Base-by-base conservation (phyloP, 2,797 vertebrate species). In the Gymnodraco acuticeps region DNA sequence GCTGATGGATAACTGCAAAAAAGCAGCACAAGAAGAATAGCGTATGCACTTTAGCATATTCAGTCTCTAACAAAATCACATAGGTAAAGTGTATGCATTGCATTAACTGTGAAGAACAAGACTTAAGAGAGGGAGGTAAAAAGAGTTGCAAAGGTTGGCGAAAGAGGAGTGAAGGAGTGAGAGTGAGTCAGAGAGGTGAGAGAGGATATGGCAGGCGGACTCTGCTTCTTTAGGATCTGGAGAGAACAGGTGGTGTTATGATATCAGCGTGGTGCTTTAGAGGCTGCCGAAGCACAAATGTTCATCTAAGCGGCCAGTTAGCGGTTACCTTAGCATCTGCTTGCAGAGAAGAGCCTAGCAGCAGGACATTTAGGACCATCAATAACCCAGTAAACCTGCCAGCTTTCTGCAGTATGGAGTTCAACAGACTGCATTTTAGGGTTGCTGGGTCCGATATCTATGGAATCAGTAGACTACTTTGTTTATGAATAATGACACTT, bases 211-310 rank as follows among this genome's bases (percentile, higher is more conserved):
- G 80, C 69, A 73, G 75, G 62, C 72, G 55, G 45, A 41, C 48
- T 75, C 61, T 58, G 71, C 51, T 66, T 87, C 76, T 83, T 83
- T 69, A 79, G 81, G 81, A 89, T 78, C 73, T 82, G 85, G 74
- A 75, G 84, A 82, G 82, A 92, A 90, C 92, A 93, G 92, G 90
- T 92, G 91, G 90, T 93, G 91, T 90, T 91, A 87, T 91, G 83
- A 91, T 92, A 88, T 84, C 80, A 80, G 80, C 8, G 50, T 27
- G 13, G 85, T 53, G 84, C 91, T 92, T 89, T 63, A 76, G 88
- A 87, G 87, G 82, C 86, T 73, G 82, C 80, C 74, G 78, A 38
- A 72, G 78, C 88, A 89, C 85, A 90, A 93, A 90, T 89, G 89
- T 84, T 90, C 86, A 88, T 85, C 87, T 87, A 80, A 90, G 84